Evolutionary conservation across 2,797 vertebrate genomes (phyloP).

Genomic region (Mormyrops boulengeri): DNA sequence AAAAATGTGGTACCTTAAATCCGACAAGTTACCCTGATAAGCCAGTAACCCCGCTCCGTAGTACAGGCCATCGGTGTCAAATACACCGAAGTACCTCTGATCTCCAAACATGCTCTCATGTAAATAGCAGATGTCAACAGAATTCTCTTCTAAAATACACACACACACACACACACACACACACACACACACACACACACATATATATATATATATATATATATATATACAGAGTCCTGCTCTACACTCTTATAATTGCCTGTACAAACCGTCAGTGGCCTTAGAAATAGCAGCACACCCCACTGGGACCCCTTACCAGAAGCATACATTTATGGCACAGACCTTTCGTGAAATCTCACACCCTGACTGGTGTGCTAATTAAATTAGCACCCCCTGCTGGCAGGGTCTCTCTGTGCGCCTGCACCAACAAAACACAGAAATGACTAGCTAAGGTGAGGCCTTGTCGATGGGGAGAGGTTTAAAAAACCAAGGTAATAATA

Average conservation of each 20-base stretch:
- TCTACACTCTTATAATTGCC: neutral
- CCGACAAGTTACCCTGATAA: too few relatives aligned
- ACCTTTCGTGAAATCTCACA: neutral
- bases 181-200: too few relatives aligned
- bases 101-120: neutral
- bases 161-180: too few relatives aligned
- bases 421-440: neutral
- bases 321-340: neutral
- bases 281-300: neutral
- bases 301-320: neutral
- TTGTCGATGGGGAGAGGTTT: neutral
- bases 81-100: neutral
- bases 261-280: neutral
- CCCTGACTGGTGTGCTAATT: slow-evolving; percentile 6
- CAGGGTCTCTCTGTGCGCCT: neutral
- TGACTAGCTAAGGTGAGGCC: neutral
- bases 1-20: too few relatives aligned
- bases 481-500: neutral
- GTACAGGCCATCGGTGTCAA: neutral
- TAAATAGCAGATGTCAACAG: too few relatives aligned
- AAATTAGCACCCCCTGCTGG: neutral
- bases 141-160: neutral
- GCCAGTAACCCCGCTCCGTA: too few relatives aligned
- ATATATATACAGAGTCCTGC: neutral
- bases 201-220: neutral